Conservation (phyloP, 2,888 invertebrate species). For the Sinodicranocentrus sp. region DNA sequence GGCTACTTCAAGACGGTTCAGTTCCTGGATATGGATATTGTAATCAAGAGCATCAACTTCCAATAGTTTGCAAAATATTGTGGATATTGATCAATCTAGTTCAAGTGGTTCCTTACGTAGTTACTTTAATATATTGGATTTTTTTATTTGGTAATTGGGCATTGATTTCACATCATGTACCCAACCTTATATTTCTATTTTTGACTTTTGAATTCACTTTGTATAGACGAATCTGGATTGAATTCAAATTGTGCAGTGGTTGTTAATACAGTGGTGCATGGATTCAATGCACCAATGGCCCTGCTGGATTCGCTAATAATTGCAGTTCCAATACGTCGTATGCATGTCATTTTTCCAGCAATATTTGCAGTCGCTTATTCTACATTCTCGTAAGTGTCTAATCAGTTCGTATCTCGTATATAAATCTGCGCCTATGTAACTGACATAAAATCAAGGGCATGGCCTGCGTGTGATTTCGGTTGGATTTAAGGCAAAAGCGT, state of each 20-base stretch:
- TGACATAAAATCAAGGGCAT: no score
- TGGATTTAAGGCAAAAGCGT: no score
- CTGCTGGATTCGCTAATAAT: conserved; percentile 65
- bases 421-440: background rate
- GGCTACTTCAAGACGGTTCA: background rate
- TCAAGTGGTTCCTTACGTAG: conserved; percentile 62
- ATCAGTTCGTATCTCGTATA: background rate
- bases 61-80: conserved; percentile 48
- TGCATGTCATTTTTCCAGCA: conserved; percentile 68
- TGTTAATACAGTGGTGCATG: conserved; percentile 65
- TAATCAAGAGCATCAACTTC: conserved; percentile 27
- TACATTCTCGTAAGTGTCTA: background rate
- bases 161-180: background rate
- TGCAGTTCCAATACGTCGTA: conserved; percentile 67
- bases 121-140: conserved; percentile 58
- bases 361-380: background rate
- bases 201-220: no score
- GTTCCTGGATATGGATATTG: no score
- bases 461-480: no score
- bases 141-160: conserved; percentile 36
- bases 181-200: background rate
- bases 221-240: no score
- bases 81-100: conserved; percentile 68
- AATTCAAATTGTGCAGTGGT: conserved; percentile 1
- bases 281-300: conserved; percentile 58